Conservation (phyloP, 1,140 invertebrate species). For the Penaeus vannamei region DNA sequence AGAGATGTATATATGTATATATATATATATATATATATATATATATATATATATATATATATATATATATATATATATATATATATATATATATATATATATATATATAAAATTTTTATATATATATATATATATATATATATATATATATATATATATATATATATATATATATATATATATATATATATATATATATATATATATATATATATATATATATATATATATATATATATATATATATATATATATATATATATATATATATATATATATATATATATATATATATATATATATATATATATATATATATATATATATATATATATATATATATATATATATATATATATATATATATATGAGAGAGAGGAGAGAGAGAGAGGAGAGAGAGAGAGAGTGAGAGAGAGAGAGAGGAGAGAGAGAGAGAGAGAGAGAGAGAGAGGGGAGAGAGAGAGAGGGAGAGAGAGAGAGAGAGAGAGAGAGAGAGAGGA, state of each 20-base stretch:
- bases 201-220: conserved; percentile 9
- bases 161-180: conserved; percentile 4
- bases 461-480: too few species aligned
- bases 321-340: conserved; percentile 16
- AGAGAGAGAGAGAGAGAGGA: too few species aligned
- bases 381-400: neutral
- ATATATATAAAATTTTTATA: neutral
- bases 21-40: conserved; percentile 9
- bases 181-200: conserved; percentile 10
- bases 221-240: conserved; percentile 3
- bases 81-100: conserved; percentile 9
- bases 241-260: conserved; percentile 9
- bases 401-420: too few species aligned
- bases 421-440: too few species aligned
- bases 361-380: neutral
- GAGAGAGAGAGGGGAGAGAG: too few species aligned
- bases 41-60: conserved; percentile 16
- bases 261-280: conserved; percentile 16
- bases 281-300: conserved; percentile 4
- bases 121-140: conserved; percentile 16
- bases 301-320: neutral
- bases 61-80: conserved; percentile 16
- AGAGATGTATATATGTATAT: neutral
- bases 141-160: conserved; percentile 9
- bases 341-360: conserved; percentile 9